Conservation (phyloP, 2,797 vertebrate genomes). For the Tapera naevia region DNA sequence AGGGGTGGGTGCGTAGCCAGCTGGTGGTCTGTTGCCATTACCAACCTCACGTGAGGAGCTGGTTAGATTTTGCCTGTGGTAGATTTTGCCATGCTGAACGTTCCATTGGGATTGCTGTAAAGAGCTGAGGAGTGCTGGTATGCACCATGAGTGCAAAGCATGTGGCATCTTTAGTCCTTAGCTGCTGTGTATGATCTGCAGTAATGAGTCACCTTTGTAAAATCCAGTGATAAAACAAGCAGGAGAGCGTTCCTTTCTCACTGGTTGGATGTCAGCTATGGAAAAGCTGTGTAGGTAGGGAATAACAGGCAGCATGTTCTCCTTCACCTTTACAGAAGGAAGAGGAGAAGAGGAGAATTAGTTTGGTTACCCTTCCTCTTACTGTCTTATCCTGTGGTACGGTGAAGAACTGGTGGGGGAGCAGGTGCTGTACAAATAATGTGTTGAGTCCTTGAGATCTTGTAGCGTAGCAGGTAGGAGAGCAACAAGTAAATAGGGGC, state of each 20-base stretch:
- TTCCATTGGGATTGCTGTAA: not conserved
- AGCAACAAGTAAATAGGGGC: not conserved
- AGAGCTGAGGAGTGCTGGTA: not conserved
- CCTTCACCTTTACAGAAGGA: not conserved
- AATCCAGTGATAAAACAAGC: not conserved
- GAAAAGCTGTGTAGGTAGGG: not conserved
- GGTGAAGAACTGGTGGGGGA: not conserved
- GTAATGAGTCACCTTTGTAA: not conserved
- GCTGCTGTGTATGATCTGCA: not conserved
- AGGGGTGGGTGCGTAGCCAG: not conserved
- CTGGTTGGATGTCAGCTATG: not conserved
- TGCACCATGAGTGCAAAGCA: not conserved
- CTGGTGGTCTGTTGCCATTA: not conserved
- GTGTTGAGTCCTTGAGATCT: not conserved
- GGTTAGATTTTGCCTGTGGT: not conserved
- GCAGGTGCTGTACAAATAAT: not conserved
- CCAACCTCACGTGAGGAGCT: not conserved
- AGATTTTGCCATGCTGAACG: not conserved
- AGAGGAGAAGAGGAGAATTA: not conserved
- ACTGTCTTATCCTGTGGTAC: too few relatives aligned
- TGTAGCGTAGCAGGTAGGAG: not conserved
- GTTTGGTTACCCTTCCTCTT: not conserved
- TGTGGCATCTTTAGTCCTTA: not conserved
- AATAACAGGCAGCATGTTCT: not conserved
- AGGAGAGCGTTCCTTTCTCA: not conserved